Evolutionary conservation across 2,888 invertebrate genomes (phyloP).

Genomic region (Hipparchia sbordonii): DNA sequence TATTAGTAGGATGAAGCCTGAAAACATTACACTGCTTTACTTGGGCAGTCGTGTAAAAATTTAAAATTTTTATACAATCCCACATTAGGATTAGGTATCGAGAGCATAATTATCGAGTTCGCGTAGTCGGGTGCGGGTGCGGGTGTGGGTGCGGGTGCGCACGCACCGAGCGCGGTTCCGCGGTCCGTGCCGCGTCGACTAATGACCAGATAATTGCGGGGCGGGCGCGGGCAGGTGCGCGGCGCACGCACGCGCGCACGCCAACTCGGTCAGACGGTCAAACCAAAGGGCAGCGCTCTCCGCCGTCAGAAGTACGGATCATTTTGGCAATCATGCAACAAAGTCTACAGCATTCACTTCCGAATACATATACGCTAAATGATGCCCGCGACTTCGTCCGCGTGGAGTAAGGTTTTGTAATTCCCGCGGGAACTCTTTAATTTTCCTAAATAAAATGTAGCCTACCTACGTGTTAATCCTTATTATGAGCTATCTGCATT

Average conservation of each 20-base stretch:
- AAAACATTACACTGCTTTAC: too few relatives aligned
- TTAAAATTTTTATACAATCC: neutral
- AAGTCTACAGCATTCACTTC: neutral
- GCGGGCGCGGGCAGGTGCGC: conserved; percentile 62
- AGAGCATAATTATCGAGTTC: conserved; percentile 22
- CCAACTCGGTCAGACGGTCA: conserved; percentile 47
- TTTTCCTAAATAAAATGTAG: too few relatives aligned
- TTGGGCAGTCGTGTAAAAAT: too few relatives aligned
- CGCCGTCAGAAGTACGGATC: neutral
- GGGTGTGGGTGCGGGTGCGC: conserved; percentile 32
- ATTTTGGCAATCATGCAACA: conserved; percentile 8
- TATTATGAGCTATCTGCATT: too few relatives aligned
- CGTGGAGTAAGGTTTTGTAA: too few relatives aligned
- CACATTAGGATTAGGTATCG: neutral
- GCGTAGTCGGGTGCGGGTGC: conserved; percentile 45
- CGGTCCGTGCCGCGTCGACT: conserved; percentile 62
- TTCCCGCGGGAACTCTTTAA: too few relatives aligned
- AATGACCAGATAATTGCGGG: conserved; percentile 70
- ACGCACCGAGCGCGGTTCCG: conserved; percentile 56
- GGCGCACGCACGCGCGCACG: conserved; percentile 73
- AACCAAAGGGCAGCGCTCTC: conserved; percentile 23
- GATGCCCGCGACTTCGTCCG: too few relatives aligned
- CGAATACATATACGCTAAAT: too few relatives aligned
- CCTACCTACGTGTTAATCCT: too few relatives aligned
- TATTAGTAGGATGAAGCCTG: too few relatives aligned